Conservation (phyloP, 2,888 invertebrate species). For the Eupithecia exiguata region DNA sequence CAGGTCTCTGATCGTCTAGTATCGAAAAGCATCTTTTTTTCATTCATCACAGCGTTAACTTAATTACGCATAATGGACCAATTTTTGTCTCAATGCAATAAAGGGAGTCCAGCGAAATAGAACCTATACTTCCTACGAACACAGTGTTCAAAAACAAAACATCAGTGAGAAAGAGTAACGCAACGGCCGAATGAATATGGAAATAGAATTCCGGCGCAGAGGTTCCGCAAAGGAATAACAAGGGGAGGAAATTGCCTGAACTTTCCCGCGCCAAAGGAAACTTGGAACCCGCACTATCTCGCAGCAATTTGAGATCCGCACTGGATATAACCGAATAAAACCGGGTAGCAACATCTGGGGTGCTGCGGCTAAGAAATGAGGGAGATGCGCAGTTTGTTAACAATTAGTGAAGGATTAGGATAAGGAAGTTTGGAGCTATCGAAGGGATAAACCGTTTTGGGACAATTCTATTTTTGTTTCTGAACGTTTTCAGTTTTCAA, state of each 20-base stretch:
- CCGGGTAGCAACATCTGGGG: neutral
- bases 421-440: neutral
- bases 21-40: no score
- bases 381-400: neutral
- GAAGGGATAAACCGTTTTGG: neutral
- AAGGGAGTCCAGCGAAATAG: no score
- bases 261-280: slow-evolving; percentile 24
- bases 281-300: slow-evolving; percentile 10
- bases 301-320: slow-evolving; percentile 7
- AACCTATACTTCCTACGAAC: neutral
- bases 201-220: slow-evolving; percentile 41
- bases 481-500: neutral
- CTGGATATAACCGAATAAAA: neutral
- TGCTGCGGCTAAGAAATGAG: neutral
- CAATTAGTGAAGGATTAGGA: neutral
- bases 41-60: no score
- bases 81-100: no score
- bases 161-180: slow-evolving; percentile 25
- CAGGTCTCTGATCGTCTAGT: no score
- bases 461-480: neutral
- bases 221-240: slow-evolving; percentile 34
- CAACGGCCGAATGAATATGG: slow-evolving; percentile 44
- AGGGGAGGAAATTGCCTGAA: slow-evolving; percentile 38
- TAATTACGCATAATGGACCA: no score
- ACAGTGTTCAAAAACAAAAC: neutral